Conservation (phyloP, 2,888 invertebrate species). For the Iphiclides podalirius region DNA sequence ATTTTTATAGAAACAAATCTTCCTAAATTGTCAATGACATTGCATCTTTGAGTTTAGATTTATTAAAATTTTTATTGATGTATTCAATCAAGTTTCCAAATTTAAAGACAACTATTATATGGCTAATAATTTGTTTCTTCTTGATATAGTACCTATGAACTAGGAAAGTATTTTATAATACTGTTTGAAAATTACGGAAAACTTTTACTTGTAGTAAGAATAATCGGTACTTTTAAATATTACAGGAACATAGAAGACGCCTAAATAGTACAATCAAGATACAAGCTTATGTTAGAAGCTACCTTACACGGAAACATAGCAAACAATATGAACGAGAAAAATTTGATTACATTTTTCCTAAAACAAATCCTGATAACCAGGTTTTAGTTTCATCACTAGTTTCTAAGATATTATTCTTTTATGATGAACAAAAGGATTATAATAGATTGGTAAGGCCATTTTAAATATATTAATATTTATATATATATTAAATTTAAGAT, state of each 20-base stretch:
- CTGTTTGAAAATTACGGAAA: no score
- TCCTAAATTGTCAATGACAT: slow-evolving; percentile 14
- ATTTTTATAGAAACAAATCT: no score
- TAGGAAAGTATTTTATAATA: no score
- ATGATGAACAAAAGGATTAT: slow-evolving; percentile 82
- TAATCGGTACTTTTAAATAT: slow-evolving; percentile 16
- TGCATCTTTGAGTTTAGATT: slow-evolving; percentile 12
- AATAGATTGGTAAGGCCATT: slow-evolving; percentile 64
- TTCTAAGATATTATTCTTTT: slow-evolving; percentile 88
- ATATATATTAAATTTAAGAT: slow-evolving; percentile 32
- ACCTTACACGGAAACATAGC: slow-evolving; percentile 83
- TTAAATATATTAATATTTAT: no score
- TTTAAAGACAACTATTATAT: no score
- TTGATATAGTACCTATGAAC: no score
- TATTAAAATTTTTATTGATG: no score
- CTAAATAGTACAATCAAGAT: slow-evolving; percentile 88
- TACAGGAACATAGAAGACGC: slow-evolving; percentile 84
- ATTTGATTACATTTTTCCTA: slow-evolving; percentile 83
- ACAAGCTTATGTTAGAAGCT: slow-evolving; percentile 90
- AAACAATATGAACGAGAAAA: slow-evolving; percentile 83
- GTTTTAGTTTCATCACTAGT: slow-evolving; percentile 79
- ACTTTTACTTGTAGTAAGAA: no score
- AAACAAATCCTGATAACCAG: slow-evolving; percentile 63
- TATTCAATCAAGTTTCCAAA: no score
- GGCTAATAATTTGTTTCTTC: no score